These are phyloP conservation scores for Linyphia triangularis DNA, from an alignment of 2,888 invertebrate species.

Conservation along the genomic window DNA sequence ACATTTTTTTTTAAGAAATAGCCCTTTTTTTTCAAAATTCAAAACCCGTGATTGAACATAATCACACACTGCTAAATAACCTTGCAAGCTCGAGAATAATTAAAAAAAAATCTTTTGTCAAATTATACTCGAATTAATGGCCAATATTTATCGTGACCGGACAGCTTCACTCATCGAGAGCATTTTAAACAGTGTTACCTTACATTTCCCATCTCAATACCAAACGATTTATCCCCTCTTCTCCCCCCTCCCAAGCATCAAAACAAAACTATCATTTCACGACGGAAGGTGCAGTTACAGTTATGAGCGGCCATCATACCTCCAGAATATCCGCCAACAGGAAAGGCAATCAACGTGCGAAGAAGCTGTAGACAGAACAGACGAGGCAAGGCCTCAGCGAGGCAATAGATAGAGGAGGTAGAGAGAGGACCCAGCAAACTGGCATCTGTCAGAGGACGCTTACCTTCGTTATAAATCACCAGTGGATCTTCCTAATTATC, in stretches of 20 bases:
- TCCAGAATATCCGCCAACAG: no score
- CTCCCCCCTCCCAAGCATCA: neutral
- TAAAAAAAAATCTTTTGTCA: neutral
- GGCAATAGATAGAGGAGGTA: neutral
- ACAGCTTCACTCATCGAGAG: neutral
- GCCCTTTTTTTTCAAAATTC: no score
- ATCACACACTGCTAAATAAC: no score
- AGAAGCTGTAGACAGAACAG: constrained; percentile 44
- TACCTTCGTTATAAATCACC: constrained; percentile 72
- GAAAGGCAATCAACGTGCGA: constrained; percentile 52
- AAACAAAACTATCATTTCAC: constrained; percentile 8
- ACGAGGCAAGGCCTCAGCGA: neutral
- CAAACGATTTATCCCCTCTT: neutral
- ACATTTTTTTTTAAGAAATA: no score
- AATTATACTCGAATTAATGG: no score
- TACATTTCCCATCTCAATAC: neutral
- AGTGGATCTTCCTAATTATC: constrained; percentile 72
- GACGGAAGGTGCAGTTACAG: constrained; percentile 36
- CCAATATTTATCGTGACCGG: constrained; percentile 3
- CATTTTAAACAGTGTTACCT: neutral
- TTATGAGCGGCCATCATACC: constrained; percentile 4
- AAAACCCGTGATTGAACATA: no score
- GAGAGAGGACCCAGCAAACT: constrained; percentile 26
- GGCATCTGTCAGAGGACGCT: constrained; percentile 69
- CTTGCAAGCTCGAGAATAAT: neutral